Evolutionary conservation across 2,113 vertebrate species (phyloP), one percentile per base, ranked within the genome.

Genomic region (Paramormyrops kingsleyae): DNA sequence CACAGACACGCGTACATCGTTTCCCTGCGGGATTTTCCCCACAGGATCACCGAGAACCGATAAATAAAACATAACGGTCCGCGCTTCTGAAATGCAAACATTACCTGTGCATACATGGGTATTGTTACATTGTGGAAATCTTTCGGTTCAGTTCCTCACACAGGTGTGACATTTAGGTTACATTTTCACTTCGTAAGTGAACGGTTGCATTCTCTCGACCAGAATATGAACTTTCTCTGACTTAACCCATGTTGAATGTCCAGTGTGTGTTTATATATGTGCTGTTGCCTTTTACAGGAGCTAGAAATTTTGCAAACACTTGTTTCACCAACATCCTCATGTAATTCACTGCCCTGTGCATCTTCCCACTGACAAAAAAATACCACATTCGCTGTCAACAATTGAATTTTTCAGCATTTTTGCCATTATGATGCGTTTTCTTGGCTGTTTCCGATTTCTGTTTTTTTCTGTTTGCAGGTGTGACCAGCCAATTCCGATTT

Each of bases 31-130:
- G n/a, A 13, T 56, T 17, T 24, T 7, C 27, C 17, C 5, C 17
- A 39, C 50, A 27, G 52, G 52, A 59, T 42, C 31, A 50, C 27
- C 31, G 35, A 19, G 50, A 62, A 44, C 86, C 12, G 53, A 88
- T 88, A 62, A 62, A 88, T 88, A 88, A 88, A 88, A 88, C 52
- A 88, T n/a, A 88, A 88, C n/a, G 35, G 86, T 21, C 9, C 31
- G 17, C 15, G 35, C 19, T 87, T 87, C 31, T 87, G 86, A 59
- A 59, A 87, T 87, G 52, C 12, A 88, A 39, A n/a, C 52, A 88
- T 88, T 62, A 35, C 10, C 84, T 13, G 6, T 87, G 50, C n/a
- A 53, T 50, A 15, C 15, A 35, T 2, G 13, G 24, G 49, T 35
- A 35, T 87, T 52, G 21, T 87, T 52, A 21, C n/a, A 47, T 46